A percentile compares a stretch with the other conserved stretches of the same genome.
phyloP scores from a whole-genome alignment of 2,888 invertebrate species.

The Synanthedon tipuliformis region DNA sequence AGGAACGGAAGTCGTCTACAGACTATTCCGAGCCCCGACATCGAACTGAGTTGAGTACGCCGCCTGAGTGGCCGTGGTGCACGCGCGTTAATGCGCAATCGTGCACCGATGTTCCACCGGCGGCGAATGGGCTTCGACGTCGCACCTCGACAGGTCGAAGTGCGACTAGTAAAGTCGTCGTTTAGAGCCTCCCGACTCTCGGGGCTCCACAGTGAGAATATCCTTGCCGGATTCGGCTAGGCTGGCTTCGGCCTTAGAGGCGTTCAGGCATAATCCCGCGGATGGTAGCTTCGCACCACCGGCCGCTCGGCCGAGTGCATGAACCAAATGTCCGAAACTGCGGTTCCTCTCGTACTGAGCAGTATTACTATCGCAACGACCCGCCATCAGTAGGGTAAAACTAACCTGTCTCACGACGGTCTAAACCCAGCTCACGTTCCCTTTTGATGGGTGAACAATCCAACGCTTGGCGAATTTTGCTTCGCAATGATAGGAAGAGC shows the following conservation, averaged over 20 bases:
- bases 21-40: conserved; percentile 62
- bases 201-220: neutral
- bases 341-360: conserved; percentile 32
- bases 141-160: too few relatives aligned
- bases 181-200: conserved; percentile 49
- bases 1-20: conserved; percentile 7
- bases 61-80: too few relatives aligned
- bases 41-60: conserved; percentile 10
- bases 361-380: conserved; percentile 60
- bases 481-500: conserved; percentile 37
- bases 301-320: neutral
- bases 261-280: neutral
- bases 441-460: neutral
- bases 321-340: conserved; percentile 62
- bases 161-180: too few relatives aligned
- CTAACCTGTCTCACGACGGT: conserved; percentile 72
- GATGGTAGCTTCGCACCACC: neutral
- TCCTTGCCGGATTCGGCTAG: neutral
- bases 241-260: neutral
- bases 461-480: neutral
- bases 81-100: too few relatives aligned
- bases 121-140: too few relatives aligned
- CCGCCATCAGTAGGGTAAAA: conserved; percentile 57
- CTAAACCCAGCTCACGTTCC: neutral
- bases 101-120: too few relatives aligned